Evolutionary conservation across 2,797 vertebrate genomes (phyloP).

Genomic region (Acanthornis magna): DNA sequence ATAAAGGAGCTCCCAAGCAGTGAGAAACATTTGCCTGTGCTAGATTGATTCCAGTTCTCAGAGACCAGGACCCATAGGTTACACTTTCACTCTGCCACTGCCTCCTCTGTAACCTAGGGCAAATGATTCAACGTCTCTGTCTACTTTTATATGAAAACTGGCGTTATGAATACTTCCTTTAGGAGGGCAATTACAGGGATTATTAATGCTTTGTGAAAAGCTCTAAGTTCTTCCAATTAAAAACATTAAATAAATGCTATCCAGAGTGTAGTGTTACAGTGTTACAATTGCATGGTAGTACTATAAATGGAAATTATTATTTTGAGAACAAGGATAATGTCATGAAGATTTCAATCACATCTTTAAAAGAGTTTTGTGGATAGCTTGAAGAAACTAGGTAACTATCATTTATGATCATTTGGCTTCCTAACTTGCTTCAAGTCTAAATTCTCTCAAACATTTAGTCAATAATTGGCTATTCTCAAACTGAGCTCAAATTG

Average conservation of each 20-base stretch:
- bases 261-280: background rate
- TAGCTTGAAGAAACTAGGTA: background rate
- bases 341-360: background rate
- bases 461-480: background rate
- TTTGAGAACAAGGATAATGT: background rate
- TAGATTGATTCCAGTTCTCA: background rate
- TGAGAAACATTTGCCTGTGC: background rate
- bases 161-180: background rate
- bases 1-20: background rate
- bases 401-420: background rate
- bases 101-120: background rate
- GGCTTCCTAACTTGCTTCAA: background rate
- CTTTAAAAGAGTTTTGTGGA: background rate
- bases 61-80: background rate
- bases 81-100: background rate
- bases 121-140: background rate
- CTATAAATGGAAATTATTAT: background rate
- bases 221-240: background rate
- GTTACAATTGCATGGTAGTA: background rate
- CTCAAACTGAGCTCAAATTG: background rate
- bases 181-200: background rate
- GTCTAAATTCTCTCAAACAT: background rate
- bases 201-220: background rate
- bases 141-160: background rate
- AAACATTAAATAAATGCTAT: background rate